Evolutionary conservation across 2,113 vertebrate species (phyloP).

Genomic region (Neogale vison): DNA sequence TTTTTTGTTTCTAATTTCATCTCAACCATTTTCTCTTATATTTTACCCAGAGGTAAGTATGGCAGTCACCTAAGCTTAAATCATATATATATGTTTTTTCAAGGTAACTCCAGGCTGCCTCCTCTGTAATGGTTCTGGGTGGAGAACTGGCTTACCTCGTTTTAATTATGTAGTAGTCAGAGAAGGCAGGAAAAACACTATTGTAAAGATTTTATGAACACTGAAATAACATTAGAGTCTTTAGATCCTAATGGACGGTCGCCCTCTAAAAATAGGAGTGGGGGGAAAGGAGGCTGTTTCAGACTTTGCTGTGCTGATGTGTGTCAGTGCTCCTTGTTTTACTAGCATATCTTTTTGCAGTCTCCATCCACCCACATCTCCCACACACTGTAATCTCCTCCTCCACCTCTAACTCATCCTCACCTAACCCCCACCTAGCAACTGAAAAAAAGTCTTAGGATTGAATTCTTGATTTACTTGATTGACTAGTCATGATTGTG

Average conservation of each 20-base stretch:
- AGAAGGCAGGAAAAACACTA: background rate
- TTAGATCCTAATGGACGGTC: background rate
- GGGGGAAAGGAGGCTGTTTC: background rate
- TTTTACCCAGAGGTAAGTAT: background rate
- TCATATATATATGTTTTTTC: too few species aligned
- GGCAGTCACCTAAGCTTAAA: too few species aligned
- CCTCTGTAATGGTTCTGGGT: background rate
- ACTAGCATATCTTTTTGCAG: background rate
- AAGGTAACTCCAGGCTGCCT: background rate
- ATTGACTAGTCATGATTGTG: background rate
- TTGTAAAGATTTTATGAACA: background rate
- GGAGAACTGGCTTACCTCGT: slow-evolving; percentile 28
- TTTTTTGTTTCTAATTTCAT: slow-evolving; percentile 34
- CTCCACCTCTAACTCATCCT: background rate
- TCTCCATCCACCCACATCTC: background rate
- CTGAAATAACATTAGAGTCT: background rate
- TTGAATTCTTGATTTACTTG: background rate
- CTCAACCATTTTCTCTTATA: background rate
- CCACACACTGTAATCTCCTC: background rate
- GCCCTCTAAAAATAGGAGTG: background rate
- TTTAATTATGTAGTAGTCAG: background rate
- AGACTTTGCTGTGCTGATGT: background rate
- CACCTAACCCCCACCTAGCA: background rate
- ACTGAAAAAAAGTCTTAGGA: background rate
- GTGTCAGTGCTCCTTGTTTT: background rate